Evolutionary conservation across 2,888 invertebrate genomes (phyloP).

Genomic region (Stenchaetothrips biformis): DNA sequence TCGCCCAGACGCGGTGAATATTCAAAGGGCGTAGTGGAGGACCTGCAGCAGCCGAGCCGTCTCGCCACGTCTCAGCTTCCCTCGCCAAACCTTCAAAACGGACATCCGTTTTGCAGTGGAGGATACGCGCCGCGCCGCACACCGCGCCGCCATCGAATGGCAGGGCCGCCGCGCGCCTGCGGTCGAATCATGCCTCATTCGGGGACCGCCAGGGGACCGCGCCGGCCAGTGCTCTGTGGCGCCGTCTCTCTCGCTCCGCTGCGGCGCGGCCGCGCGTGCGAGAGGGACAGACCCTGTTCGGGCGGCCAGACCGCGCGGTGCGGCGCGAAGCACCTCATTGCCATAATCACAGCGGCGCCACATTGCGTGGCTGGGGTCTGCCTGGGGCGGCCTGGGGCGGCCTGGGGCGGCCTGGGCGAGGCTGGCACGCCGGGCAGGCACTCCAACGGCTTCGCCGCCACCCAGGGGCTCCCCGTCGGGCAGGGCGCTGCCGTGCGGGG

Average conservation of each 20-base stretch:
- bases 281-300: too few species aligned
- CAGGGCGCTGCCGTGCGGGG: too few species aligned
- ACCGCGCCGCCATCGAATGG: not conserved
- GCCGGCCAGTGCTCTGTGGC: too few species aligned
- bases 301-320: not conserved
- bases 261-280: too few species aligned
- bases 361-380: not conserved
- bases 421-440: not conserved
- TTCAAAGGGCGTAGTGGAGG: not conserved
- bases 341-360: not conserved
- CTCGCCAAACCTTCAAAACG: too few species aligned
- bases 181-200: not conserved
- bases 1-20: not conserved
- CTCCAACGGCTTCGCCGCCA: not conserved
- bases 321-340: slow-evolving; percentile 7
- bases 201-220: not conserved
- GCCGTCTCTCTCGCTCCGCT: too few species aligned
- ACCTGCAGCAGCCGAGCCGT: not conserved
- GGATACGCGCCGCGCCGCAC: not conserved
- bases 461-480: too few species aligned
- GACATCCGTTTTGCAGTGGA: not conserved
- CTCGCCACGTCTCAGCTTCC: too few species aligned
- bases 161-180: not conserved
- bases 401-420: not conserved
- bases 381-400: not conserved